phyloP scores from a whole-genome alignment of 2,888 invertebrate species.

The Aromia moschata region DNA sequence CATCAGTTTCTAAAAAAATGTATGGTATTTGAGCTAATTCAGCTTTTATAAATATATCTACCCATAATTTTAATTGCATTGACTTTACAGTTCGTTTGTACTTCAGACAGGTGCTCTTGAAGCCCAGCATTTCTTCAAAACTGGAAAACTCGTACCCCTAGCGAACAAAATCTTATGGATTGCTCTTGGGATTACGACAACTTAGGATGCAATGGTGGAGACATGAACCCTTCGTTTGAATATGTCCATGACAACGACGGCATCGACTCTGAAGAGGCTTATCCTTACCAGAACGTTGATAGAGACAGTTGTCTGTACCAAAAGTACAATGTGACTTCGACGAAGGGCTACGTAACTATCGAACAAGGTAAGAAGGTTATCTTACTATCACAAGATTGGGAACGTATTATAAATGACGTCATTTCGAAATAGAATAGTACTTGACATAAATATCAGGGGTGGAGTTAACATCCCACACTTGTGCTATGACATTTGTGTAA shows the following conservation, averaged over 20 bases:
- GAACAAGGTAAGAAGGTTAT: neutral
- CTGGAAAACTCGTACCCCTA: neutral
- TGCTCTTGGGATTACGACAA: neutral
- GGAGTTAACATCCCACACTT: too few relatives aligned
- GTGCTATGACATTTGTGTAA: too few relatives aligned
- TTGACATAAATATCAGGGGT: too few relatives aligned
- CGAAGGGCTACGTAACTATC: neutral
- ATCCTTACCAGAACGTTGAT: neutral
- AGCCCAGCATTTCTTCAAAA: neutral
- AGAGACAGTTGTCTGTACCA: neutral
- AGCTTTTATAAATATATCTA: too few relatives aligned
- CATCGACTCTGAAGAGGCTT: neutral
- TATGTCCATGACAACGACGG: neutral
- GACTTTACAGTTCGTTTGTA: too few relatives aligned
- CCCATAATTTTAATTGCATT: too few relatives aligned
- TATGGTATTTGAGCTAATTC: too few relatives aligned
- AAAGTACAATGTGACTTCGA: neutral
- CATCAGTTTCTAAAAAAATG: too few relatives aligned
- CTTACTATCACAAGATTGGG: too few relatives aligned
- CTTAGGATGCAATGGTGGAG: neutral
- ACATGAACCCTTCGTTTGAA: neutral
- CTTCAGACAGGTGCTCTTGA: neutral
- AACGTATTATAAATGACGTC: too few relatives aligned
- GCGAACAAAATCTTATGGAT: neutral
- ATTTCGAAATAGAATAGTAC: too few relatives aligned